Conservation (phyloP, 2,888 invertebrate species). For the Gymnoscelis rufifasciata region DNA sequence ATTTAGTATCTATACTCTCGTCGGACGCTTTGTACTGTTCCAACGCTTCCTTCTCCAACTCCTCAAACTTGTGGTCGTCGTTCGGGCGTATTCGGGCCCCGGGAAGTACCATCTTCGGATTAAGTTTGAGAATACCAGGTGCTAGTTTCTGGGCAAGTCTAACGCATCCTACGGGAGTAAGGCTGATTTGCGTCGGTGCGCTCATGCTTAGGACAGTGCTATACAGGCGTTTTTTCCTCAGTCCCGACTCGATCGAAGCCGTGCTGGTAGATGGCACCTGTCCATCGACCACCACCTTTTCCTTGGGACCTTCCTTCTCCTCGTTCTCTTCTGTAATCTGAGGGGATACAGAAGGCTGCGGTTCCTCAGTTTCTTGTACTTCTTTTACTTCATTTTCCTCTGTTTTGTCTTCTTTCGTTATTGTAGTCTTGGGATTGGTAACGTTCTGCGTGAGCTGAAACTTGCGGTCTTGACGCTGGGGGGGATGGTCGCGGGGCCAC, state of each 20-base stretch:
- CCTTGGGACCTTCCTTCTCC: conserved; percentile 36
- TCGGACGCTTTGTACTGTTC: conserved; percentile 80
- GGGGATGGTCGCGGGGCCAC: conserved; percentile 61
- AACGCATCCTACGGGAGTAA: conserved; percentile 50
- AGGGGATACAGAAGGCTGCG: conserved; percentile 30
- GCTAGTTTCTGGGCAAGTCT: conserved; percentile 61
- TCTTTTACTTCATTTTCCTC: conserved; percentile 34
- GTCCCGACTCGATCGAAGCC: conserved; percentile 48
- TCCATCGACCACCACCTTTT: conserved; percentile 44
- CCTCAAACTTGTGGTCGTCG: conserved; percentile 71
- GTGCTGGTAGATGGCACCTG: conserved; percentile 59
- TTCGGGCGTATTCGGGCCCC: conserved; percentile 51
- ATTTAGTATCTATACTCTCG: conserved; percentile 78
- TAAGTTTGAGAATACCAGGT: conserved; percentile 64
- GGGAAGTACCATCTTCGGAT: conserved; percentile 61
- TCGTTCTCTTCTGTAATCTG: conserved; percentile 26
- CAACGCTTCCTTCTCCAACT: conserved; percentile 79
- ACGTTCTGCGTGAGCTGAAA: conserved; percentile 42
- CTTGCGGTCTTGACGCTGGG: conserved; percentile 48
- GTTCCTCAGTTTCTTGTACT: conserved; percentile 26
- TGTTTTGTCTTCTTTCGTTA: conserved; percentile 26
- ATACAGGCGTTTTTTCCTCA: conserved; percentile 70
- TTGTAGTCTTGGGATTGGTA: conserved; percentile 31
- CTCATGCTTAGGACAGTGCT: conserved; percentile 75
- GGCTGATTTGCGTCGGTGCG: conserved; percentile 54